A percentile compares a stretch with the other conserved stretches of the same genome.
phyloP scores from a whole-genome alignment of 2,888 invertebrate genomes.

The Pristionchus mayeri region DNA sequence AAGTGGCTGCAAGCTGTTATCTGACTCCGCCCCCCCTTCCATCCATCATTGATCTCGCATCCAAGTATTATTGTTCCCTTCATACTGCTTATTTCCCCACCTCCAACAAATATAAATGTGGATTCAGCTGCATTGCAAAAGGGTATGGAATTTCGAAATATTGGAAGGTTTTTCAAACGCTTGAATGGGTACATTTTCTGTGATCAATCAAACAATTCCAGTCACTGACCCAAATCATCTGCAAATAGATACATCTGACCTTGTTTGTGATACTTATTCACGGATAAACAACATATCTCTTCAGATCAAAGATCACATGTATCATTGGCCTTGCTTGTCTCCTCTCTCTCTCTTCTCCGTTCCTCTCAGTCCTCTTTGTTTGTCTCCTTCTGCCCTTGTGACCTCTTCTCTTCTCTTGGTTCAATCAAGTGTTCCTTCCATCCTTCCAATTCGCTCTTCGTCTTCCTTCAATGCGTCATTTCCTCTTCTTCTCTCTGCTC shows the following conservation, averaged over 20 bases:
- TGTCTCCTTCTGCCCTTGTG: not conserved
- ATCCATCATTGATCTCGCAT: too few relatives aligned
- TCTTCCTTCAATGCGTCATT: not conserved
- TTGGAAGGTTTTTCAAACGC: too few relatives aligned
- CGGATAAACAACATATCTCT: too few relatives aligned
- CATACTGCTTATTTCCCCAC: too few relatives aligned
- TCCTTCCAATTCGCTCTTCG: not conserved
- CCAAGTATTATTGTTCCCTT: too few relatives aligned
- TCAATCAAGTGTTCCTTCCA: not conserved
- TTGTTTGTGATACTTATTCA: not conserved
- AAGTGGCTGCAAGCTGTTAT: constrained; percentile 11
- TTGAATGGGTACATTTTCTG: not conserved
- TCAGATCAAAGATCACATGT: not conserved
- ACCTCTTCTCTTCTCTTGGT: not conserved
- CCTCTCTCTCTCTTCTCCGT: not conserved
- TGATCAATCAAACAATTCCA: not conserved
- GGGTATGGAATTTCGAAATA: too few relatives aligned
- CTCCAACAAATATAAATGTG: too few relatives aligned
- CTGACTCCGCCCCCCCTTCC: not conserved
- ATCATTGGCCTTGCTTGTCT: not conserved
- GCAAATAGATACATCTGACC: not conserved
- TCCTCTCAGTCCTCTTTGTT: not conserved
- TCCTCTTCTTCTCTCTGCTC: not conserved
- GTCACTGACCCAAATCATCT: not conserved
- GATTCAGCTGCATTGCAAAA: too few relatives aligned